Evolutionary conservation across 2,888 invertebrate species (phyloP).

Genomic region (Camponotus fellah): DNA sequence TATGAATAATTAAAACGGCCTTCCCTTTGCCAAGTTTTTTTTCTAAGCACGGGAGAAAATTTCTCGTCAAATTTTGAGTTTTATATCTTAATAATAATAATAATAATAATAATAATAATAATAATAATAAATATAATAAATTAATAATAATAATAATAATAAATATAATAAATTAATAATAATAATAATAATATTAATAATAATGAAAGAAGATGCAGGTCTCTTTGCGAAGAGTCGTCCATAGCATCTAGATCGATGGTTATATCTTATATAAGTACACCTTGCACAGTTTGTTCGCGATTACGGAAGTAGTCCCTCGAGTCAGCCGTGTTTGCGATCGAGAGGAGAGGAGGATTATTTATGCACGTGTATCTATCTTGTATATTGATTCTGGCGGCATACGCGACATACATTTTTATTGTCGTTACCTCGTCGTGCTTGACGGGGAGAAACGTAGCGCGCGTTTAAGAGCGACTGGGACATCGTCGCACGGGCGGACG

Average conservation of each 20-base stretch:
- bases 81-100: not conserved
- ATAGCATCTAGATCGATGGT: no score
- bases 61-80: not conserved
- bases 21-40: not conserved
- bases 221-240: no score
- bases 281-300: no score
- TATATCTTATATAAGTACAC: no score
- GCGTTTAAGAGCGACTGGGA: constrained; percentile 34
- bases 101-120: no score
- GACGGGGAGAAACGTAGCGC: constrained; percentile 29
- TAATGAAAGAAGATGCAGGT: no score
- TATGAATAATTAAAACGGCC: not conserved
- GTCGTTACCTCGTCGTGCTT: constrained; percentile 28
- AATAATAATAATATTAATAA: no score
- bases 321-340: constrained; percentile 6
- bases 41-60: not conserved
- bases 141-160: no score
- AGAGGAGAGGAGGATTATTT: constrained; percentile 28
- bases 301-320: constrained; percentile 21
- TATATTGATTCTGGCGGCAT: constrained; percentile 40
- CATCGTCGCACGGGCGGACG: constrained; percentile 18
- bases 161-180: no score
- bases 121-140: no score
- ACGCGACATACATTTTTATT: constrained; percentile 36
- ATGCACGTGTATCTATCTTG: constrained; percentile 30